These are phyloP conservation scores for Gonioctena quinquepunctata DNA, from an alignment of 1,140 invertebrate genomes.

Conservation along the genomic window DNA sequence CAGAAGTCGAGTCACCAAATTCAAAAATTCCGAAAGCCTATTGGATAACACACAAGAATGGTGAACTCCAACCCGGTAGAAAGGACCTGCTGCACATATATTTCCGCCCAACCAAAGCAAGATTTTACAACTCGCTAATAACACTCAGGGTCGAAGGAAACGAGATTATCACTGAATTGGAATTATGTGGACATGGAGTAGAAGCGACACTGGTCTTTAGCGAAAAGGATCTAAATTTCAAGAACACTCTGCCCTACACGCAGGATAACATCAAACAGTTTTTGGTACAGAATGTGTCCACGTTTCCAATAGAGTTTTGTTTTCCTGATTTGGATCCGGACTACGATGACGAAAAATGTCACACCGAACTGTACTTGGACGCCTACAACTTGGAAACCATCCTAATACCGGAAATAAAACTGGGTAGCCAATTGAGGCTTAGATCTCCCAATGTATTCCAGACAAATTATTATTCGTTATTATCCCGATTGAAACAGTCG, in stretches of 20 bases:
- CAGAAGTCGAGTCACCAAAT: slow-evolving; percentile 30
- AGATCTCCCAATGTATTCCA: slow-evolving; percentile 33
- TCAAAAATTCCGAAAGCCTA: slow-evolving; percentile 32
- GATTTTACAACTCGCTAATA: slow-evolving; percentile 40
- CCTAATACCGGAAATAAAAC: slow-evolving; percentile 33
- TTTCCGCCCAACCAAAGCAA: slow-evolving; percentile 40
- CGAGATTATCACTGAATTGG: slow-evolving; percentile 36
- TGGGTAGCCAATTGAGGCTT: slow-evolving; percentile 34
- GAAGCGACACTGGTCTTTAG: slow-evolving; percentile 51
- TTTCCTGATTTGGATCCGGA: slow-evolving; percentile 57
- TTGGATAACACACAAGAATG: slow-evolving; percentile 35
- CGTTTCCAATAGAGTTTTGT: slow-evolving; percentile 54
- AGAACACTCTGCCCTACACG: slow-evolving; percentile 50
- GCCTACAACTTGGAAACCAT: slow-evolving; percentile 35
- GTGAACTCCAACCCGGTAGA: slow-evolving; percentile 31
- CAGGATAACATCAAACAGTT: slow-evolving; percentile 42
- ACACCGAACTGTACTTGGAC: slow-evolving; percentile 30
- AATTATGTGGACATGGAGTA: slow-evolving; percentile 50
- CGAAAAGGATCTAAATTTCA: slow-evolving; percentile 48
- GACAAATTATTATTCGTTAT: slow-evolving; percentile 33
- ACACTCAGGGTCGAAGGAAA: slow-evolving; percentile 47
- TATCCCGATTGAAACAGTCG: background rate
- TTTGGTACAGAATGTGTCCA: slow-evolving; percentile 52
- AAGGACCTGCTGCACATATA: slow-evolving; percentile 34
- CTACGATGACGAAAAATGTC: slow-evolving; percentile 34